A percentile compares a stretch with the other conserved stretches of the same genome.
phyloP scores from a whole-genome alignment of 35 echinoderm and acorn worm species.

The Hemicentrotus pulcherrimus region DNA sequence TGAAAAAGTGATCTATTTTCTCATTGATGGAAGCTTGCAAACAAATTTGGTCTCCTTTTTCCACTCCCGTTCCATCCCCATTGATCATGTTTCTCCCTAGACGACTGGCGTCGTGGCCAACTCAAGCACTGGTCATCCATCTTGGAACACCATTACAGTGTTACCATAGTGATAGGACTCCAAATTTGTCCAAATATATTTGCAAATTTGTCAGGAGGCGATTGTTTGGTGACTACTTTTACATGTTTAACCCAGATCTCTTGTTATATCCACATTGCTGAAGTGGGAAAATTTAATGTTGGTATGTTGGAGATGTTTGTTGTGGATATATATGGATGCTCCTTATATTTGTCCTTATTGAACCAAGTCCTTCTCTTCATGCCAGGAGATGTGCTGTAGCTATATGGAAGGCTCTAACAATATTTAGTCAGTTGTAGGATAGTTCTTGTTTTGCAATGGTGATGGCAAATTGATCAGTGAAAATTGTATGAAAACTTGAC shows the following conservation, averaged over 20 bases:
- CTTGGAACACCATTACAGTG: not conserved
- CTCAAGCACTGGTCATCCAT: not conserved
- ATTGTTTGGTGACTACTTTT: not conserved
- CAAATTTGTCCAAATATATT: not conserved
- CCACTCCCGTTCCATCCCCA: not conserved
- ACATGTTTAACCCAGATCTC: not conserved
- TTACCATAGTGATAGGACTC: not conserved
- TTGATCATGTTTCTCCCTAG: not conserved
- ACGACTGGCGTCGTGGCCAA: not conserved
- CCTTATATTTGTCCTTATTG: too few relatives aligned
- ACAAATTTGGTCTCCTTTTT: not conserved
- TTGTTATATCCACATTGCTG: not conserved
- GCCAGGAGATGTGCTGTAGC: too few relatives aligned
- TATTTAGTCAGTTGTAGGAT: too few relatives aligned
- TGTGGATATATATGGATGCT: too few relatives aligned
- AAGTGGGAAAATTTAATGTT: too few relatives aligned
- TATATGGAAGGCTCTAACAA: too few relatives aligned
- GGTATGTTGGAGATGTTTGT: too few relatives aligned
- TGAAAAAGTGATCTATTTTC: not conserved
- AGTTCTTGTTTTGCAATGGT: too few relatives aligned
- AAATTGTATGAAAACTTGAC: too few relatives aligned
- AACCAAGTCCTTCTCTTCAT: too few relatives aligned
- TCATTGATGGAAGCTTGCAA: constrained; percentile 10
- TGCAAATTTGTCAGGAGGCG: not conserved
- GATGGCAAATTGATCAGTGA: too few relatives aligned